These are phyloP conservation scores for Cynocephalus volans DNA, from an alignment of 2,113 vertebrate genomes.

Conservation along the genomic window DNA sequence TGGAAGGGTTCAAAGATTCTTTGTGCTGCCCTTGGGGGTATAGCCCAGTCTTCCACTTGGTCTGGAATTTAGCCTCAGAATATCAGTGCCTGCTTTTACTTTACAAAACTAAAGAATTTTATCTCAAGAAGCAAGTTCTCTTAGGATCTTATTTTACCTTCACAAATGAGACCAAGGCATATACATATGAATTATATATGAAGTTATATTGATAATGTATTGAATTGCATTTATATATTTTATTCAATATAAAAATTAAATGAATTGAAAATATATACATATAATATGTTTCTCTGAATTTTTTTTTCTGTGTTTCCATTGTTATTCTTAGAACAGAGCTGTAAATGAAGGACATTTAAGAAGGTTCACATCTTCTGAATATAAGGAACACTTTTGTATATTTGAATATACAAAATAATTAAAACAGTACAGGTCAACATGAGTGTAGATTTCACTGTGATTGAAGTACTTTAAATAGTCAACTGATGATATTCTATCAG, in stretches of 20 bases:
- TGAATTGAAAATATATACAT: background rate
- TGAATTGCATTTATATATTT: background rate
- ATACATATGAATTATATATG: background rate
- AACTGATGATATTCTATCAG: background rate
- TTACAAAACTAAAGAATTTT: background rate
- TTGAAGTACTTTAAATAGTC: background rate
- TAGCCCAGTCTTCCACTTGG: background rate
- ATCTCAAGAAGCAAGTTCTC: background rate
- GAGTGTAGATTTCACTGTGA: background rate
- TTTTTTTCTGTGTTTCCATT: background rate
- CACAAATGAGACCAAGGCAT: background rate
- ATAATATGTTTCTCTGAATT: background rate
- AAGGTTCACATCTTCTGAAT: background rate
- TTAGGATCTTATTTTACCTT: background rate
- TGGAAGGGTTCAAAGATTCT: background rate
- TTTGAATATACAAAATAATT: conserved; percentile 46
- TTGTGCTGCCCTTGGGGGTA: background rate
- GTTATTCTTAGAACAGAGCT: background rate
- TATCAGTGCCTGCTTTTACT: background rate
- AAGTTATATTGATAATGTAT: background rate
- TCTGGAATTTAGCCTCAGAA: background rate
- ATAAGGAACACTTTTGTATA: background rate
- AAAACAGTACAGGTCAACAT: background rate
- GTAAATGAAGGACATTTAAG: background rate
- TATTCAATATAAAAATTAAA: conserved; percentile 2